phyloP scores from a whole-genome alignment of 2,888 invertebrate genomes.

The Omphaloscelis lunosa region DNA sequence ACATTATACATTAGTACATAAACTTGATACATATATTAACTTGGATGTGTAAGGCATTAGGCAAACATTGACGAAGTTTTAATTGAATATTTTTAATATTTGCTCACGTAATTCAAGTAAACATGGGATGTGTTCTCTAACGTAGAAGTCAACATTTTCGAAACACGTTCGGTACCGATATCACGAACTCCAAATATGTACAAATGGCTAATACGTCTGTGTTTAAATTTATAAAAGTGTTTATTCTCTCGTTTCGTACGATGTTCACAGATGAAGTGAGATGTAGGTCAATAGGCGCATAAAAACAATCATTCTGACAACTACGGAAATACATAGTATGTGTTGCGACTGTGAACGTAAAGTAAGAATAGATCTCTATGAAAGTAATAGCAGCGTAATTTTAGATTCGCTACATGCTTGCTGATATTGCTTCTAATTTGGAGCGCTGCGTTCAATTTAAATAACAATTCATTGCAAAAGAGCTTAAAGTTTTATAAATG shows the following conservation, averaged over 20 bases:
- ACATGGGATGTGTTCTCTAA: slow-evolving; percentile 36
- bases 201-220: slow-evolving; percentile 53
- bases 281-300: slow-evolving; percentile 74
- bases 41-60: slow-evolving; percentile 4
- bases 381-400: slow-evolving; percentile 24
- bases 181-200: slow-evolving; percentile 61
- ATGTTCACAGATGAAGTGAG: slow-evolving; percentile 71
- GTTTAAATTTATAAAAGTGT: slow-evolving; percentile 68
- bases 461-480: neutral
- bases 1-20: slow-evolving; percentile 20
- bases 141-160: slow-evolving; percentile 40
- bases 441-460: neutral
- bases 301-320: slow-evolving; percentile 68
- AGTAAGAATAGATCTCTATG: slow-evolving; percentile 29
- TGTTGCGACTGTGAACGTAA: slow-evolving; percentile 27
- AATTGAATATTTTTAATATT: slow-evolving; percentile 38
- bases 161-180: slow-evolving; percentile 46
- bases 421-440: slow-evolving; percentile 1
- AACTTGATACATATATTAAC: slow-evolving; percentile 27
- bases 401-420: neutral
- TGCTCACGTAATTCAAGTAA: slow-evolving; percentile 31
- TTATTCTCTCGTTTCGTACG: slow-evolving; percentile 68
- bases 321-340: slow-evolving; percentile 45
- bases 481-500: neutral
- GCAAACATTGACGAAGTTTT: slow-evolving; percentile 41